phyloP scores from a whole-genome alignment of 37 sponge, comb jelly and placozoan species.

The Aplysina aerophoba region DNA sequence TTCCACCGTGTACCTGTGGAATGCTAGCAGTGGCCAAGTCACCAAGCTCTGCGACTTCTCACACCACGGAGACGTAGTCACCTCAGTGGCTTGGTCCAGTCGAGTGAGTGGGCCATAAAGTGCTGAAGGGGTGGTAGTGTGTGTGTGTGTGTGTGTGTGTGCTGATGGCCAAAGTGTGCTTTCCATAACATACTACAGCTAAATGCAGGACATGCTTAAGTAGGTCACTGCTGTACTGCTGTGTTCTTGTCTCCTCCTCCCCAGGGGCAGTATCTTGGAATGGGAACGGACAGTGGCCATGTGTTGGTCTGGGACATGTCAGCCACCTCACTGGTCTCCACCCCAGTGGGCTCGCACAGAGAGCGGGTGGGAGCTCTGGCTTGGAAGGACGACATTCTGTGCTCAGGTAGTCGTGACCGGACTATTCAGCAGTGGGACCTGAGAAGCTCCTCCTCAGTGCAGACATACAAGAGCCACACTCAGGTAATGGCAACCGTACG shows the following conservation, averaged over 20 bases:
- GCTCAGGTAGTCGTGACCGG: constrained; percentile 87
- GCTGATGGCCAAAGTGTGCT: too few species aligned
- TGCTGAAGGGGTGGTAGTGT: too few species aligned
- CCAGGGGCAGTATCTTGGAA: constrained; percentile 72
- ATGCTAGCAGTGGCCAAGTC: constrained; percentile 89
- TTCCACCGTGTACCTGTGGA: constrained; percentile 93
- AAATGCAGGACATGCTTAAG: too few species aligned
- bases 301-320: constrained; percentile 92
- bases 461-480: too few species aligned
- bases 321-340: constrained; percentile 46
- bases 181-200: too few species aligned
- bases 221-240: too few species aligned
- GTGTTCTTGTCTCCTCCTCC: neutral
- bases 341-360: constrained; percentile 49
- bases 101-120: constrained; percentile 36
- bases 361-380: constrained; percentile 82
- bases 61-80: constrained; percentile 62
- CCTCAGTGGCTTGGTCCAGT: constrained; percentile 89
- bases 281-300: constrained; percentile 73
- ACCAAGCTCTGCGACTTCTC: constrained; percentile 78
- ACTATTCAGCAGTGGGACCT: constrained; percentile 87
- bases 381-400: constrained; percentile 84
- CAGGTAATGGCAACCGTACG: too few species aligned
- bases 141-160: too few species aligned
- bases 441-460: neutral